Evolutionary conservation across 2,113 vertebrate species (phyloP).

Genomic region (Sebastes schlegelii): DNA sequence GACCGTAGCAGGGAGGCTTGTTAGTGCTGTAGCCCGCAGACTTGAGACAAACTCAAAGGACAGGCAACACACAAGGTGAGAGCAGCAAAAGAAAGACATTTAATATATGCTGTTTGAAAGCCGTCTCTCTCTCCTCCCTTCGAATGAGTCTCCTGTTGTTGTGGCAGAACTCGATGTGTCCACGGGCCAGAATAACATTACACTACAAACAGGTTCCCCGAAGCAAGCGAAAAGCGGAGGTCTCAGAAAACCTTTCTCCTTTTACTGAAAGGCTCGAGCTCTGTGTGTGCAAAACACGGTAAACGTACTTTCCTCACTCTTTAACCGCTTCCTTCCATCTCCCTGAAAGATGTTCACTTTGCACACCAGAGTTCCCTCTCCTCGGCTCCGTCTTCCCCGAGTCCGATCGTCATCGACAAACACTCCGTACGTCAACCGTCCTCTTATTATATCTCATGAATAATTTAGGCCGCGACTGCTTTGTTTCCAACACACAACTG

Average conservation of each 20-base stretch:
- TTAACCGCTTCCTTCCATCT: constrained; percentile 46
- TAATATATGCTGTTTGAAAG: constrained; percentile 72
- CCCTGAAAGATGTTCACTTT: constrained; percentile 38
- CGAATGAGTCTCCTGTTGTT: constrained; percentile 57
- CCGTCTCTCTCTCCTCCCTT: constrained; percentile 32
- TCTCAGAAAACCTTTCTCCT: constrained; percentile 45
- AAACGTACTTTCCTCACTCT: constrained; percentile 26
- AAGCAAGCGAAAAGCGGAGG: constrained; percentile 50
- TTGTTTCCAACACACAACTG: constrained; percentile 58
- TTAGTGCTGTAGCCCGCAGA: constrained; percentile 51
- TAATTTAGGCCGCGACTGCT: constrained; percentile 61
- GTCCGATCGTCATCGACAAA: constrained; percentile 35
- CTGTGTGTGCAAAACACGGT: constrained; percentile 2
- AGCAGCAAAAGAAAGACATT: constrained; percentile 53
- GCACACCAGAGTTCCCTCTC: constrained; percentile 11
- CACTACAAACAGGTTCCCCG: constrained; percentile 66
- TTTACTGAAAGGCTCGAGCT: constrained; percentile 31
- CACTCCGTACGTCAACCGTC: constrained; percentile 34
- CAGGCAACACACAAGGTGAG: constrained; percentile 47
- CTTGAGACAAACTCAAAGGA: constrained; percentile 55
- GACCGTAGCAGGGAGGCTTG: constrained; percentile 48
- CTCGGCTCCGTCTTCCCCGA: background rate
- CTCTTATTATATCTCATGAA: constrained; percentile 71
- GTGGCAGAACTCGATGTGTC: constrained; percentile 55
- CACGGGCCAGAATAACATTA: constrained; percentile 60